Evolutionary conservation across 2,888 invertebrate species (phyloP).

Genomic region (Trachelus iudaicus): DNA sequence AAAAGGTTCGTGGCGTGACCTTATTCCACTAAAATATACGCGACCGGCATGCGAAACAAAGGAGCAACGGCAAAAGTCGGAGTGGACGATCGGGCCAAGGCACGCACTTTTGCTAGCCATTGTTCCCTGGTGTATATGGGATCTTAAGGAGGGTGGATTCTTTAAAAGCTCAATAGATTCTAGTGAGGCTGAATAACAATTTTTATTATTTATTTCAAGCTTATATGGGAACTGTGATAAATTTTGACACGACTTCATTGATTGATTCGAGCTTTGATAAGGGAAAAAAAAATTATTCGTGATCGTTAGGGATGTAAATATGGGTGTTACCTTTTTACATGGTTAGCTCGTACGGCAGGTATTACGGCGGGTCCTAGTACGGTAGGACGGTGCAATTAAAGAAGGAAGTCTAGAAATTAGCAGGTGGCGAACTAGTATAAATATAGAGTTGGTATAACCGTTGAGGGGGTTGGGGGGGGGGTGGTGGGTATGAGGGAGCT

Average conservation of each 20-base stretch:
- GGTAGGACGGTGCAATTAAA: conserved; percentile 57
- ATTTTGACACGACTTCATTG: not conserved
- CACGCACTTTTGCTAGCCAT: conserved; percentile 32
- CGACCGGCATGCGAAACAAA: conserved; percentile 50
- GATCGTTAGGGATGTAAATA: conserved; percentile 48
- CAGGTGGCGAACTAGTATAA: conserved; percentile 59
- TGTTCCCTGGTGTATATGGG: not conserved
- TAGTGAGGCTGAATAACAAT: not conserved
- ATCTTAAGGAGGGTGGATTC: not conserved
- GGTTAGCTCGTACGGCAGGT: conserved; percentile 13
- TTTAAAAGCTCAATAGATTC: not conserved
- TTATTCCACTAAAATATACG: conserved; percentile 58
- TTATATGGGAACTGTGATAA: not conserved
- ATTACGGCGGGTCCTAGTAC: conserved; percentile 51
- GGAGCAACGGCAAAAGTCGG: conserved; percentile 34
- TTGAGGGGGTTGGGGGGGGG: conserved; percentile 28
- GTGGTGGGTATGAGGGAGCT: conserved; percentile 20
- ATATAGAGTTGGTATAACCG: conserved; percentile 51
- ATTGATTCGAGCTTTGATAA: not conserved
- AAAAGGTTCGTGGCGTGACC: conserved; percentile 53
- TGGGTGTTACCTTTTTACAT: conserved; percentile 54
- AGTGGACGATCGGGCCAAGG: conserved; percentile 38
- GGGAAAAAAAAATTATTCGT: conserved; percentile 45
- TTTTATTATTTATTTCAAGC: not conserved
- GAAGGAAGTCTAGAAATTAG: conserved; percentile 62